Base-by-base conservation (phyloP, 1,140 invertebrate species). In the Nymphalis io region DNA sequence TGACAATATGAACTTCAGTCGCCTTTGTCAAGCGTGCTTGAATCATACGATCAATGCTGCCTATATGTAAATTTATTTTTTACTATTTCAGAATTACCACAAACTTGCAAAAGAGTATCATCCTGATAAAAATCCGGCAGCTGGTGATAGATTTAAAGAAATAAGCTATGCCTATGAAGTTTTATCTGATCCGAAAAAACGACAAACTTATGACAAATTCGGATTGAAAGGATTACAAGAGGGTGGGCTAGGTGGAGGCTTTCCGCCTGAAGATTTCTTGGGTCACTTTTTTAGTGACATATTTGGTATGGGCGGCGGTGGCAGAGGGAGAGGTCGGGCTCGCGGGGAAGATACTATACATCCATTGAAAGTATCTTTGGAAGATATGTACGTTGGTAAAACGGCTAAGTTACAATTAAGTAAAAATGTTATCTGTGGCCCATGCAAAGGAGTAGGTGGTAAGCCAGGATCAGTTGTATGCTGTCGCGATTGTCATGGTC, bases 311-410 rank as follows among this genome's bases (percentile, higher is more conserved):
- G 94, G 93, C 62, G 94, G 93, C 61, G 92, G 92, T 72, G 91
- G 91, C 18, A 92, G 92, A 68, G 87, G 91, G 42, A 84, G 93
- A 61, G 90, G 94, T 11, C 82, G 92, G 3, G 84, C 89, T 39
- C 89, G 93, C 72, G 94, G 95, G 44, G 95, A 96, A 83, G 95
- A 96, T 81, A 95, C 95, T 13, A 91, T 95, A 64, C 95, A 96
- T 88, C 94, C 94, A 11, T 84, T 95, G 42, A 95, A 95, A 86
- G 96, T 99, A 2, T 93, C 96, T 3, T 91, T 99, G 65, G 97
- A 98, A 90, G 97, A 98, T 82, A 92, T 99, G 78, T 99, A 98
- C 83, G 96, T 97, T 91, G 98, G 98, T 2, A 95, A 96, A 87
- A 95, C 95, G 10, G 93, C 96, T 20, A 96, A 96, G 83, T 89